A percentile compares a stretch with the other conserved stretches of the same genome.
Evolutionary conservation across 2,113 vertebrate genomes (phyloP).

Genomic region (Anarrhichthys ocellatus): DNA sequence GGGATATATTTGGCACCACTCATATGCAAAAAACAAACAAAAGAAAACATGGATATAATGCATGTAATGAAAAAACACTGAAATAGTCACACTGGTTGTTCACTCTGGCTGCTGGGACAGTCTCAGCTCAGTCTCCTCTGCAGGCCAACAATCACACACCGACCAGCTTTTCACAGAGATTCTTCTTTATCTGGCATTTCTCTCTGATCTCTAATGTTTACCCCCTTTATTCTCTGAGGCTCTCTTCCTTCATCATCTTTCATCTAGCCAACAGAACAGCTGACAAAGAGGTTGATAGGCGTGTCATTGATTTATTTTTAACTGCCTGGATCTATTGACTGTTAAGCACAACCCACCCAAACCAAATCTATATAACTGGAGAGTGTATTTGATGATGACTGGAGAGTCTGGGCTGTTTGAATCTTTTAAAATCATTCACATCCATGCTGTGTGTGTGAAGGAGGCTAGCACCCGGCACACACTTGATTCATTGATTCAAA

Average conservation of each 20-base stretch:
- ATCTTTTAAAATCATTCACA: slow-evolving; percentile 46
- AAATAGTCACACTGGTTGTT: too few species aligned
- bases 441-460: slow-evolving; percentile 46
- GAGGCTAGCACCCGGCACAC: slow-evolving; percentile 5
- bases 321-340: slow-evolving; percentile 51
- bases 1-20: background rate
- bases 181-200: slow-evolving; percentile 1
- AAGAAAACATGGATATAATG: background rate
- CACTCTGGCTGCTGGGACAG: background rate
- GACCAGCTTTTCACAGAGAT: background rate
- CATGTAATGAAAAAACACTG: background rate
- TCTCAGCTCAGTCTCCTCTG: background rate
- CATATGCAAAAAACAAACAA: background rate
- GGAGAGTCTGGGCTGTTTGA: background rate
- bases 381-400: slow-evolving; percentile 30
- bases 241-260: slow-evolving; percentile 18
- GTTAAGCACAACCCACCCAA: background rate
- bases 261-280: slow-evolving; percentile 28
- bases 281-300: slow-evolving; percentile 47
- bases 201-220: slow-evolving; percentile 6
- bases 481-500: slow-evolving; percentile 65
- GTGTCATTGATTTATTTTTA: slow-evolving; percentile 67
- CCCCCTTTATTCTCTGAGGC: background rate
- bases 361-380: background rate
- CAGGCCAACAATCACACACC: background rate